These are phyloP conservation scores for Psephotus haematonotus DNA, from an alignment of 2,113 vertebrate species.

Conservation along the genomic window DNA sequence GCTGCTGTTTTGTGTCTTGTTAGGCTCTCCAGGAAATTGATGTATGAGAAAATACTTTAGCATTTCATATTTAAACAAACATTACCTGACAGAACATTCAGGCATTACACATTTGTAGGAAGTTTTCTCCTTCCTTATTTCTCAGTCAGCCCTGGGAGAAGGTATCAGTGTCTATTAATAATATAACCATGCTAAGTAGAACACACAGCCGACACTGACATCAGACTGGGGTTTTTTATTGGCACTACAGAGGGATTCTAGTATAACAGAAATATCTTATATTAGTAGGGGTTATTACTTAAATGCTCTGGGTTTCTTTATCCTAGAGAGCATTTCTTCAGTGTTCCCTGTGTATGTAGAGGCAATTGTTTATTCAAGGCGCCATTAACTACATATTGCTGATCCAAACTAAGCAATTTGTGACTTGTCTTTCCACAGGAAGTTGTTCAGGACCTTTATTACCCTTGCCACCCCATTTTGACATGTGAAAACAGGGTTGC, in stretches of 20 bases:
- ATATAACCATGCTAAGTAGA: not conserved
- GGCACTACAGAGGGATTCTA: not conserved
- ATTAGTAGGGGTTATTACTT: not conserved
- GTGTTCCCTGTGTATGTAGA: not conserved
- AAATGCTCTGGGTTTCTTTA: not conserved
- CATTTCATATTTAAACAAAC: not conserved
- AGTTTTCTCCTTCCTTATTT: not conserved
- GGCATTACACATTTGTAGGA: not conserved
- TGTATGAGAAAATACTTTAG: not conserved
- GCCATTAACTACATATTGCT: not conserved
- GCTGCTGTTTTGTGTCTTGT: not conserved
- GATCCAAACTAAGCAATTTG: not conserved
- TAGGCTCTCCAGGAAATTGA: not conserved
- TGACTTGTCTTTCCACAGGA: not conserved
- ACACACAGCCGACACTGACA: not conserved
- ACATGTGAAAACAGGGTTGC: not conserved
- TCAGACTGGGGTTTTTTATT: not conserved
- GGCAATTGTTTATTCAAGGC: not conserved
- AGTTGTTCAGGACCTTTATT: not conserved
- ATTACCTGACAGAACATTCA: not conserved
- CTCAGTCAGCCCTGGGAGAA: not conserved
- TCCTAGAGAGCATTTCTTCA: not conserved
- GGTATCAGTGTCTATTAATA: not conserved
- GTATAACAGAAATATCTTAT: not conserved
- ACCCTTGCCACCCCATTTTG: rapidly evolving